Evolutionary conservation across 2,888 invertebrate genomes (phyloP).

Genomic region (Listrodromus nycthemerus): DNA sequence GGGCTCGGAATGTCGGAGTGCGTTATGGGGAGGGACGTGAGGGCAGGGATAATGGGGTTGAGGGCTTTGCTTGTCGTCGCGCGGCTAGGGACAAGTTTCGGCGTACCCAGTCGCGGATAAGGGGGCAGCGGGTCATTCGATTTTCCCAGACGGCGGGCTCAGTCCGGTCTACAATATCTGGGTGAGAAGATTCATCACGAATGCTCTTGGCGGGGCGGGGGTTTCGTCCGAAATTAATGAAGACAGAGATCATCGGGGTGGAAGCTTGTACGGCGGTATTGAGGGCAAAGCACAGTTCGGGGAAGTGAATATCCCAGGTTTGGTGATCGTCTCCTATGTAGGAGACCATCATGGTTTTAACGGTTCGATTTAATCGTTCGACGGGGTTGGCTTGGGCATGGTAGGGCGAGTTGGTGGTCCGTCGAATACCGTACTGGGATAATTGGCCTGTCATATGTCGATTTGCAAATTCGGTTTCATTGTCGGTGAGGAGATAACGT

Average conservation of each 20-base stretch:
- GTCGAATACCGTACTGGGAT: background rate
- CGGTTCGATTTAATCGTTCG: background rate
- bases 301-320: background rate
- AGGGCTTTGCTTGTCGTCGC: no score
- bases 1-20: no score
- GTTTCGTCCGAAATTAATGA: background rate
- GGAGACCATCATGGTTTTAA: background rate
- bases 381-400: constrained; percentile 28
- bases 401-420: background rate
- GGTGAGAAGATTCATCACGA: no score
- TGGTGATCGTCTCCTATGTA: background rate
- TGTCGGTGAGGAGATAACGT: background rate
- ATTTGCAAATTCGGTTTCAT: background rate
- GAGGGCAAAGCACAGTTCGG: background rate
- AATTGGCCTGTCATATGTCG: background rate
- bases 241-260: background rate
- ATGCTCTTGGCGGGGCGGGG: background rate
- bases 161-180: background rate
- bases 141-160: background rate
- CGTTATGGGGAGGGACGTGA: no score
- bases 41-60: no score
- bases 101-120: constrained; percentile 7
- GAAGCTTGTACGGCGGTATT: background rate
- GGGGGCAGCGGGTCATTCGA: background rate
- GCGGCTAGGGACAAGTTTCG: background rate